Conservation (phyloP, 2,888 invertebrate genomes). For the Brassicogethes aeneus region DNA sequence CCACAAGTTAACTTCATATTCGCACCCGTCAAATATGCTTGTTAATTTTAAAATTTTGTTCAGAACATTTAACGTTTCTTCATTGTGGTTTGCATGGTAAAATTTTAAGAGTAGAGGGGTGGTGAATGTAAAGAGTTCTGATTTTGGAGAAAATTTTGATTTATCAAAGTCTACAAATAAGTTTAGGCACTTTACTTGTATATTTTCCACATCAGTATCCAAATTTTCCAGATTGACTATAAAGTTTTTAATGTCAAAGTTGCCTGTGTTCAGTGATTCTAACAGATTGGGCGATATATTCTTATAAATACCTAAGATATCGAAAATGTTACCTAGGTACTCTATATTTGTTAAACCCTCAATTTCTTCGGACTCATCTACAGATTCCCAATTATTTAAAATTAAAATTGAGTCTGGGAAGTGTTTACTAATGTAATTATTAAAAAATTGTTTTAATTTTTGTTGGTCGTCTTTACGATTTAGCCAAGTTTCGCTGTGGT, state of each 20-base stretch:
- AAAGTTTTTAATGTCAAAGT: constrained; percentile 11
- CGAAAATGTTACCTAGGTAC: constrained; percentile 40
- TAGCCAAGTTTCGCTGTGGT: constrained; percentile 12
- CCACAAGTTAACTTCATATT: constrained; percentile 60
- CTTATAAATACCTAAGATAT: constrained; percentile 48
- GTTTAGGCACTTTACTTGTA: constrained; percentile 40
- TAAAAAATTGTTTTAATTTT: constrained; percentile 18
- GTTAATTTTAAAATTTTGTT: constrained; percentile 52
- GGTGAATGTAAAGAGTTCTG: constrained; percentile 23
- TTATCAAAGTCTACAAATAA: constrained; percentile 36
- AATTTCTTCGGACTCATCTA: constrained; percentile 15
- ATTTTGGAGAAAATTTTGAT: constrained; percentile 30
- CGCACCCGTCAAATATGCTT: constrained; percentile 54
- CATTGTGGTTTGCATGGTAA: constrained; percentile 38
- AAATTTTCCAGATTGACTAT: constrained; percentile 26
- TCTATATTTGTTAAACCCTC: constrained; percentile 21
- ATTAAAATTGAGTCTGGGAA: constrained; percentile 33
- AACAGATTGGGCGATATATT: constrained; percentile 47
- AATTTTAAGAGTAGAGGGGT: constrained; percentile 32
- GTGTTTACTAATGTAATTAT: constrained; percentile 25
- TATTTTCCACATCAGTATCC: constrained; percentile 20
- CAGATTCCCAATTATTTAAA: constrained; percentile 33
- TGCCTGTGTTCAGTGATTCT: constrained; percentile 24
- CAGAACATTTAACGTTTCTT: constrained; percentile 33
- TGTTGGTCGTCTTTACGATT: constrained; percentile 14